Percentiles rank a stretch among this genome's conserved stretches.
Conservation (phyloP, 1,140 invertebrate genomes). For the Drosophila virilis region DNA sequence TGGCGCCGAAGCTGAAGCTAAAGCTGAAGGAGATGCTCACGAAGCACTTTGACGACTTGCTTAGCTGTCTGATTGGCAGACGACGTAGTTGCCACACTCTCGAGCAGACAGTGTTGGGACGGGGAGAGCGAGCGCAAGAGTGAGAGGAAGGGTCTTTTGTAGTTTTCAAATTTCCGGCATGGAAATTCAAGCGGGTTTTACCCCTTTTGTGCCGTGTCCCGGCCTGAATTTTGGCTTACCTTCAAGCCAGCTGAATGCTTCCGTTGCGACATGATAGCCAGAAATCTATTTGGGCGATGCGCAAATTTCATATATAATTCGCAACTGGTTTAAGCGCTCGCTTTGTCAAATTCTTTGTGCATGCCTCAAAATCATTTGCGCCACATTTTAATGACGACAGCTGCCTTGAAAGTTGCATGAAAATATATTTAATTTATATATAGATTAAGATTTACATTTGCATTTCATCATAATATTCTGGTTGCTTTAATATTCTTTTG, state of each 20-base stretch:
- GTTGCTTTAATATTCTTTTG: no score
- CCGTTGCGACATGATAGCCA: not conserved
- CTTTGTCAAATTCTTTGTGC: not conserved
- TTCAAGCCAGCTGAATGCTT: not conserved
- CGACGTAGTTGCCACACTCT: slow-evolving; percentile 1
- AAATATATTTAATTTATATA: no score
- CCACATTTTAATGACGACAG: no score
- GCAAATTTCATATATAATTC: slow-evolving; percentile 21
- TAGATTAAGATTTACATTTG: no score
- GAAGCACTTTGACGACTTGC: slow-evolving; percentile 1
- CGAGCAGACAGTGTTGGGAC: not conserved
- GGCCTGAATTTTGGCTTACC: not conserved
- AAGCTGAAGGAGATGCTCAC: slow-evolving; percentile 4
- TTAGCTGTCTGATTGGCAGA: slow-evolving; percentile 32
- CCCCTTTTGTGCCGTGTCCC: slow-evolving; percentile 8
- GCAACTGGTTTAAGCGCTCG: slow-evolving; percentile 18
- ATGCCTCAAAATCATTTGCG: not conserved
- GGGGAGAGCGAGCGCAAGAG: not conserved
- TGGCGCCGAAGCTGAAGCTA: not conserved
- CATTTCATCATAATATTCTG: no score
- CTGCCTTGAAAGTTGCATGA: no score
- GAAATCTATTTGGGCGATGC: slow-evolving; percentile 4
- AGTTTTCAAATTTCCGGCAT: slow-evolving; percentile 63
- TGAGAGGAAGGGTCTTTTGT: slow-evolving; percentile 18
- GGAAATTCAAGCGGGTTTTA: slow-evolving; percentile 35